Evolutionary conservation across 2,888 invertebrate genomes (phyloP).

Genomic region (Tenodera sinensis): DNA sequence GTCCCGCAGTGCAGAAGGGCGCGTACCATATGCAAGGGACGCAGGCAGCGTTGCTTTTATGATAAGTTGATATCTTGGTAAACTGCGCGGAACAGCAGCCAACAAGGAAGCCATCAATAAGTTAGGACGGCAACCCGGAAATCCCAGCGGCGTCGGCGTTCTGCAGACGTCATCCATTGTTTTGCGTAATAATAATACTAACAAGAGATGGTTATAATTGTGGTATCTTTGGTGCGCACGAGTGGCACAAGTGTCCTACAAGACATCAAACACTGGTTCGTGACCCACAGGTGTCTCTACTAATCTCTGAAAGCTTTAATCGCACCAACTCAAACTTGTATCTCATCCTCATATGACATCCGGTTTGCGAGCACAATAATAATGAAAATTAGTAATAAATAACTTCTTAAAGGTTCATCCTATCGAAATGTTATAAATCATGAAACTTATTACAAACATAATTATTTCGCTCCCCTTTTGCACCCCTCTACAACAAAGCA

Average conservation of each 20-base stretch:
- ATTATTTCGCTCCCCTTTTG: too few species aligned
- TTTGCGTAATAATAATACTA: background rate
- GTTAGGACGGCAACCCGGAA: conserved; percentile 7
- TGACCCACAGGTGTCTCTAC: background rate
- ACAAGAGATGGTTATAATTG: background rate
- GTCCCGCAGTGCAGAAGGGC: too few species aligned
- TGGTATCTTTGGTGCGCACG: background rate
- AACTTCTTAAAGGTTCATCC: too few species aligned
- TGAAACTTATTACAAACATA: too few species aligned
- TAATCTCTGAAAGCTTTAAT: too few species aligned
- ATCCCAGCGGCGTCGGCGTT: background rate
- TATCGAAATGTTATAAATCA: too few species aligned
- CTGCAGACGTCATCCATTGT: conserved; percentile 6
- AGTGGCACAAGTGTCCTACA: background rate
- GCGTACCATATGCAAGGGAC: background rate
- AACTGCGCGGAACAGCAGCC: conserved; percentile 24
- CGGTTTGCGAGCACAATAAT: too few species aligned
- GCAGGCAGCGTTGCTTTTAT: background rate
- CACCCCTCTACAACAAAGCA: too few species aligned
- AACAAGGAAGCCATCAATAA: conserved; percentile 26
- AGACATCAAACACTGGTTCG: background rate
- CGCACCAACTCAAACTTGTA: too few species aligned
- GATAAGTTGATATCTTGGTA: conserved; percentile 21
- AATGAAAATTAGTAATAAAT: too few species aligned
- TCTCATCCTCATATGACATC: too few species aligned